These are phyloP conservation scores for Drosophila tropicalis DNA, from an alignment of 1,140 invertebrate genomes.

Conservation along the genomic window DNA sequence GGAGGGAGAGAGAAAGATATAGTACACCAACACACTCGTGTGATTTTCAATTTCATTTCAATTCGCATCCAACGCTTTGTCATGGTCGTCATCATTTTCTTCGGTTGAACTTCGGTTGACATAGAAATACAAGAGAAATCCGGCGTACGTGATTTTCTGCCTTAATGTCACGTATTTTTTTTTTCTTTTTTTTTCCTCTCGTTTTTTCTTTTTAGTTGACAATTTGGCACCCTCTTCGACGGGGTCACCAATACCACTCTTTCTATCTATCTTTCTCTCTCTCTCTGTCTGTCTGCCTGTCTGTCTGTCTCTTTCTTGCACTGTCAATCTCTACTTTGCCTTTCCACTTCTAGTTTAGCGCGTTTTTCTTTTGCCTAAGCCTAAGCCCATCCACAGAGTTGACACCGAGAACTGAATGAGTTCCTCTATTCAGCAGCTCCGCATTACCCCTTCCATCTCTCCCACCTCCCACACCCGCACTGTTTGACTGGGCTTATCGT, in stretches of 20 bases:
- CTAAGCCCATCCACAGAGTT: constrained; percentile 6
- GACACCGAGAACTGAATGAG: constrained; percentile 21
- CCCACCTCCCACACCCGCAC: neutral
- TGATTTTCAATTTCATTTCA: constrained; percentile 69
- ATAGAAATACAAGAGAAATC: constrained; percentile 51
- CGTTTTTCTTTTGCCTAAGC: neutral
- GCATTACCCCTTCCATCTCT: constrained; percentile 1
- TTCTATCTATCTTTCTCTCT: neutral
- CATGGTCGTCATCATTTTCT: constrained; percentile 27
- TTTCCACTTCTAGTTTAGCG: neutral
- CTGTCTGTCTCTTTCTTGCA: neutral
- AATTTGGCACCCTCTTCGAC: constrained; percentile 45
- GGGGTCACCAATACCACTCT: neutral
- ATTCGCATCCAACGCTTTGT: constrained; percentile 38
- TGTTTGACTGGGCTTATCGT: constrained; percentile 52
- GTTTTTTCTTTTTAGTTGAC: constrained; percentile 44
- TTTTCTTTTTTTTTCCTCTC: neutral
- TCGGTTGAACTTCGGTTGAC: constrained; percentile 18
- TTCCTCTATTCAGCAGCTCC: constrained; percentile 31
- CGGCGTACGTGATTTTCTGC: constrained; percentile 64
- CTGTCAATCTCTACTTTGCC: constrained; percentile 3
- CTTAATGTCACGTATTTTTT: constrained; percentile 48
- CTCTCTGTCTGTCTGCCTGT: neutral
- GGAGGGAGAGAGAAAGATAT: constrained; percentile 1
- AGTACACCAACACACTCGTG: constrained; percentile 17